Evolutionary conservation across 1,140 invertebrate species (phyloP), one percentile per base, ranked within the genome.

Genomic region (Lamellibrachia luymesi): DNA sequence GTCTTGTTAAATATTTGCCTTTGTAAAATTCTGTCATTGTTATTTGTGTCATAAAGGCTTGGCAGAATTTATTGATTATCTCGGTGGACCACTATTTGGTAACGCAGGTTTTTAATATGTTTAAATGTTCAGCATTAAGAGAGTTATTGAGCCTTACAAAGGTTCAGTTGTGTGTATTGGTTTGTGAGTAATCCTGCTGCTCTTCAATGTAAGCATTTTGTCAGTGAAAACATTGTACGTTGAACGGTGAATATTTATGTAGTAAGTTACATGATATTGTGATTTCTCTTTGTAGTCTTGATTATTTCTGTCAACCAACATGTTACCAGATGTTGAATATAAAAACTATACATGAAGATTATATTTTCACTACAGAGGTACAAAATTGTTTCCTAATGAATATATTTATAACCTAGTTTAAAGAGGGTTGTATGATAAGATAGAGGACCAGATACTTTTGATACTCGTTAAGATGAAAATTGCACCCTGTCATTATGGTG

Each of bases 241-340:
- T 80, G 2, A 80, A 80, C 64, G 64, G 64, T 80, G 64, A 80
- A 22, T 80, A 80, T 80, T 80, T 80, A 80, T 80, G 25, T 80
- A 80, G 64, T 80, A 80, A 80, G 64, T 80, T 80, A 80, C 64
- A 80, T 80, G 64, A 80, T 80, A 22, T 80, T 80, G 64, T 80
- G 64, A 10, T 80, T 80, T 80, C 64, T 80, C 64, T 22, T 17
- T 22, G 64, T 80, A 2, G 7, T 80, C 6, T 80, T 6, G 2
- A 80, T 80, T 22, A 22, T 80, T 22, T 22, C 5, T 80, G 64
- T 80, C 4, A 17, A 8, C 25, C 64, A 22, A 17, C 0, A 6
- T 4, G 5, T 80, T 17, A 80, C 13, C 64, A 80, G 64, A 80
- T 80, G 25, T 80, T 80, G 25, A 80, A 22, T 10, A 80, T 1